Evolutionary conservation across 2,888 invertebrate species (phyloP), one percentile per base, ranked within the genome.

Genomic region (Drosophila quinaria): DNA sequence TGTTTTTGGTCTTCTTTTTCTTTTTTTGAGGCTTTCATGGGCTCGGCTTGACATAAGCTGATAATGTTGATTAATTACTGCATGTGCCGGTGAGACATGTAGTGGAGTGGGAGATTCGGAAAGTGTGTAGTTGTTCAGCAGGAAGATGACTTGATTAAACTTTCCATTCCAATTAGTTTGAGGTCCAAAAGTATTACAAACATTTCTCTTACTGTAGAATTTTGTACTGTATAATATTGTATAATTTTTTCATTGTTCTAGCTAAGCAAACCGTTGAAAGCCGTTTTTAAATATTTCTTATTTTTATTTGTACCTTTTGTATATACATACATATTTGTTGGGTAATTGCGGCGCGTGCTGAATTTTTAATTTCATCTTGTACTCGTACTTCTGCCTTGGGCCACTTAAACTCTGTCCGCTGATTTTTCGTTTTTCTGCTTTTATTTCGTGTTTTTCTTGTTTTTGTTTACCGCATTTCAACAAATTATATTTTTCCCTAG

Each of bases 11-110:
- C 42, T 3, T 15, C 44, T 15, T 31, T 47, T 41, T 39, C 22
- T 54, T 54, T 41, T 25, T 49, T 41, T 17, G 47, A 19, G 60
- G 42, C 31, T 58, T 64, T 58, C 11, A 25, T 61, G 76, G 64
- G 47, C n/a, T 60, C 56, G 74, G 62, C 70, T 44, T 73, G 82
- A 85, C 85, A 82, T 83, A 83, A 82, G 85, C 82, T 52, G 80
- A 85, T 82, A 83, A 83, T 80, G 78, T 80, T 82, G 85, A 83
- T 85, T 82, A 85, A 83, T 85, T 47, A 58, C 46, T 39, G 51
- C 22, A 41, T 29, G 54, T 33, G 50, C 15, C 42, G 17, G 54
- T 35, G 31, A n/a, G 41, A 4, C 11, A 10, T 56, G 49, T 29
- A 11, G 61, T 17, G 2, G 15, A 31, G 33, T 22, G n/a, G 39